Conservation (phyloP, 2,797 vertebrate species). For the Chrysolophus pictus region DNA sequence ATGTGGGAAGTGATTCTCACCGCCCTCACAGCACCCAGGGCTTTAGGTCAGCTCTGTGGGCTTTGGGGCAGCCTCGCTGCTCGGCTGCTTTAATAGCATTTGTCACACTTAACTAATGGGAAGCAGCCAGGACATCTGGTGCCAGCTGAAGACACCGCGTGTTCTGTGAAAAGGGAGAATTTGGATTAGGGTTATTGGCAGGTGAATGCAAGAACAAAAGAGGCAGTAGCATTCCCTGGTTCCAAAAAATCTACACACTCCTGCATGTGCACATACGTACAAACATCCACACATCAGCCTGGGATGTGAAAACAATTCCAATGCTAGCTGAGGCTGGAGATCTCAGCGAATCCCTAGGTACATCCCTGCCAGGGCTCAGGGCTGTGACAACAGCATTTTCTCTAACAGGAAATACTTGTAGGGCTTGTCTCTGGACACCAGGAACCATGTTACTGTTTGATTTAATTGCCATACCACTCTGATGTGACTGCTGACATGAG, state of each 20-base stretch:
- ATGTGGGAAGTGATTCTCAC: neutral
- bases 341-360: neutral
- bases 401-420: rapidly evolving
- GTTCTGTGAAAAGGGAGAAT: rapidly evolving
- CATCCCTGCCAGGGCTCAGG: neutral
- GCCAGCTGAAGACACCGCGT: neutral
- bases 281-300: slow-evolving; percentile 8
- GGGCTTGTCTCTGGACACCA: neutral
- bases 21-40: neutral
- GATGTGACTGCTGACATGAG: neutral
- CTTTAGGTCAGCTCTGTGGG: neutral
- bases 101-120: neutral
- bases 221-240: neutral
- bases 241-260: neutral
- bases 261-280: neutral
- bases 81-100: neutral
- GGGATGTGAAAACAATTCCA: neutral
- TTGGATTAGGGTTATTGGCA: neutral
- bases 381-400: neutral
- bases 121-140: neutral
- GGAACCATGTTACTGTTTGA: neutral
- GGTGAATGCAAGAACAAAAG: rapidly evolving
- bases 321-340: rapidly evolving
- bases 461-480: neutral
- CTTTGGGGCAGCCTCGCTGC: rapidly evolving